phyloP scores from a whole-genome alignment of 2,113 vertebrate genomes.

The Monarcha castaneiventris region DNA sequence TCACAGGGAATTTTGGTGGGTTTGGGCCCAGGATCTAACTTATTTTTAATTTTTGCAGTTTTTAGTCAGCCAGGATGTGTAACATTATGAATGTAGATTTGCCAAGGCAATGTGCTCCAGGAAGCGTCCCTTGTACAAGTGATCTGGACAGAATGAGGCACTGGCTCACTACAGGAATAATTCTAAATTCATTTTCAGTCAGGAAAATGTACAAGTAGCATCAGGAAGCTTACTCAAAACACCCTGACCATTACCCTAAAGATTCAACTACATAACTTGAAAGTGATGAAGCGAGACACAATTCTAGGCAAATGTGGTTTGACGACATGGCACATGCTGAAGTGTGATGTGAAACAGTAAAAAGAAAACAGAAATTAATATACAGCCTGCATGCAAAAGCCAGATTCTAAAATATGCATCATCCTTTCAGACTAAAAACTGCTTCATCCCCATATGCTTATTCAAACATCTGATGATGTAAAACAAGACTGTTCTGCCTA shows the following conservation, averaged over 20 bases:
- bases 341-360: neutral
- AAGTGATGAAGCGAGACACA: neutral
- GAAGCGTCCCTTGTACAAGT: neutral
- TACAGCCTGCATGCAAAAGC: slow-evolving; percentile 55
- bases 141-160: neutral
- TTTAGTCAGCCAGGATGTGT: neutral
- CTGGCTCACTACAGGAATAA: neutral
- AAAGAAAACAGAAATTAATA: slow-evolving; percentile 44
- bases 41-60: neutral
- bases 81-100: neutral
- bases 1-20: neutral
- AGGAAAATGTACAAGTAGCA: neutral
- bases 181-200: slow-evolving; percentile 15
- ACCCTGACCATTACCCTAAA: neutral
- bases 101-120: neutral
- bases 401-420: slow-evolving; percentile 35
- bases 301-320: neutral
- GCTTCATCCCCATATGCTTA: neutral
- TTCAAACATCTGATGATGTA: slow-evolving; percentile 23
- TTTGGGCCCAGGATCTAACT: neutral
- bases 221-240: neutral
- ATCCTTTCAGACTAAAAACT: slow-evolving; percentile 48
- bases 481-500: slow-evolving; percentile 41
- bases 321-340: slow-evolving; percentile 54
- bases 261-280: neutral